Conservation (phyloP, 2,797 vertebrate species). For the Sebastes alutus region DNA sequence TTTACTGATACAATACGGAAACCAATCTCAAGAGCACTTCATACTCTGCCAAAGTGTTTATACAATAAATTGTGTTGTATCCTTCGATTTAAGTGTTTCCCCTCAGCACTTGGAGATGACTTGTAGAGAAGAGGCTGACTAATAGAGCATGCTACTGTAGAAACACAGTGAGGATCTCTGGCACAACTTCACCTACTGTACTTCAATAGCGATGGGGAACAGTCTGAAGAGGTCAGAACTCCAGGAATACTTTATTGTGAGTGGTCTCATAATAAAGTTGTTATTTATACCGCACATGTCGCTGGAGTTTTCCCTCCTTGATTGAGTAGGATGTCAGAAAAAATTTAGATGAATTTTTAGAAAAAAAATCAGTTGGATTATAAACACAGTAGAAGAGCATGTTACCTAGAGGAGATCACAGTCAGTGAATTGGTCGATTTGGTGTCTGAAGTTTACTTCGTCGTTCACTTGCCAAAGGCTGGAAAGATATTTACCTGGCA, state of each 20-base stretch:
- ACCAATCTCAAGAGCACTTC: neutral
- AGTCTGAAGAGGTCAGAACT: neutral
- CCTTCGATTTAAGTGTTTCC: neutral
- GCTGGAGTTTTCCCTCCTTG: neutral
- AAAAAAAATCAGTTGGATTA: neutral
- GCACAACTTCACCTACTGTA: neutral
- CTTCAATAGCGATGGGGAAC: neutral
- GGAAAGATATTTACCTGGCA: neutral
- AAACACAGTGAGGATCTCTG: neutral
- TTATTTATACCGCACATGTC: neutral
- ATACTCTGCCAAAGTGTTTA: neutral
- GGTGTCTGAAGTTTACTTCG: neutral
- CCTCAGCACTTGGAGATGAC: neutral
- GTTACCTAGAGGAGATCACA: neutral
- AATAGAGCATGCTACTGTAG: neutral
- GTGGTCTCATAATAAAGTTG: no score
- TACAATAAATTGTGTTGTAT: neutral
- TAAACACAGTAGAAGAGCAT: neutral
- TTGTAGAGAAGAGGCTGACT: neutral
- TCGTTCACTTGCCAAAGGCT: neutral
- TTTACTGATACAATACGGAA: neutral
- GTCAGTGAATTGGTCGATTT: neutral
- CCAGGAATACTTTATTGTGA: neutral
- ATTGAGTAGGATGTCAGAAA: neutral
- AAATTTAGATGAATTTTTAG: fast-evolving